Conservation (phyloP, 1,140 invertebrate genomes). For the Caenorhabditis latens region DNA sequence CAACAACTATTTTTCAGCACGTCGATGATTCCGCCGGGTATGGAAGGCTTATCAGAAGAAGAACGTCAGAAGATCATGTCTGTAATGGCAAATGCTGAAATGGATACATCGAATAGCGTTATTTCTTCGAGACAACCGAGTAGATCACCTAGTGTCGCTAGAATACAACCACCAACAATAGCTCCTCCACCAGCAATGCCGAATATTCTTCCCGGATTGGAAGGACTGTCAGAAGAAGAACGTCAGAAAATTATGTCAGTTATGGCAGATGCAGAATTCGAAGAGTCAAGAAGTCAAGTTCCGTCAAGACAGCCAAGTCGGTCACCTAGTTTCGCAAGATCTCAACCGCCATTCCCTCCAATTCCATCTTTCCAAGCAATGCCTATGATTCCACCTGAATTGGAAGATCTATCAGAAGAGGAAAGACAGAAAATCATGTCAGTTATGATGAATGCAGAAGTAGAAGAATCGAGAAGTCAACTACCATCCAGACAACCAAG, state of each 20-base stretch:
- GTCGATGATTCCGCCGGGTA: constrained; percentile 71
- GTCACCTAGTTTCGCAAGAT: constrained; percentile 10
- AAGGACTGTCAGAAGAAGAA: constrained; percentile 71
- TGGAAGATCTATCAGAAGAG: constrained; percentile 75
- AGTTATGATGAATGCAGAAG: constrained; percentile 76
- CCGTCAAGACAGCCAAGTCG: constrained; percentile 14
- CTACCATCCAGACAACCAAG: constrained; percentile 20
- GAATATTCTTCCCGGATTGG: constrained; percentile 58
- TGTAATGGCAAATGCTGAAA: constrained; percentile 76
- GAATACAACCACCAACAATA: not conserved
- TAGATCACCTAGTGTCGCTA: constrained; percentile 38
- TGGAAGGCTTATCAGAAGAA: constrained; percentile 76
- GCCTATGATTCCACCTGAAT: constrained; percentile 70
- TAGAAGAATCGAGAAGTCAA: constrained; percentile 65
- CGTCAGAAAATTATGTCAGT: constrained; percentile 72
- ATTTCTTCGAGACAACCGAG: constrained; percentile 39
- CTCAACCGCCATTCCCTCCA: not conserved
- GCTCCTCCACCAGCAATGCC: not conserved
- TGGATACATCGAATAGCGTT: constrained; percentile 66
- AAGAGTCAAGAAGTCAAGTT: constrained; percentile 46
- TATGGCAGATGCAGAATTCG: constrained; percentile 71
- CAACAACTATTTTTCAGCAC: constrained; percentile 9
- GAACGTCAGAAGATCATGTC: constrained; percentile 75
- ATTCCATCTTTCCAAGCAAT: constrained; percentile 3
- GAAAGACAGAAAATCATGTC: constrained; percentile 75